Evolutionary conservation across 2,113 vertebrate genomes (phyloP).

Genomic region (Kryptolebias marmoratus): DNA sequence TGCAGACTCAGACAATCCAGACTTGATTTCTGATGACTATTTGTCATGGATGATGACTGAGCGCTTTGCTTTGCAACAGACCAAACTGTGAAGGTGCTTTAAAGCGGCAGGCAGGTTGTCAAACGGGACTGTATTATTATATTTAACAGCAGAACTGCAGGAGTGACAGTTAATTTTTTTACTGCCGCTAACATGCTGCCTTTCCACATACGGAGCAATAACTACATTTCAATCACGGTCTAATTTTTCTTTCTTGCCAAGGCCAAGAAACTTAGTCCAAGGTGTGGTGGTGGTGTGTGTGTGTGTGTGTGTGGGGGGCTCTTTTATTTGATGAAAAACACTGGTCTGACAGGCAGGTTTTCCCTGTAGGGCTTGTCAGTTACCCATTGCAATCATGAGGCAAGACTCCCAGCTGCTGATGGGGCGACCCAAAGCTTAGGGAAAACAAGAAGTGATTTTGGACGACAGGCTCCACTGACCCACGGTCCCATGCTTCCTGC

Average conservation of each 20-base stretch:
- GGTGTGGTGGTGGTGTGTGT: slow-evolving; percentile 16
- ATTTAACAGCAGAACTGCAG: slow-evolving; percentile 27
- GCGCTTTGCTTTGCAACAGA: not conserved
- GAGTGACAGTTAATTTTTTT: slow-evolving; percentile 30
- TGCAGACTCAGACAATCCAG: slow-evolving; percentile 13
- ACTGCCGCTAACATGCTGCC: slow-evolving; percentile 48
- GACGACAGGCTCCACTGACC: slow-evolving; percentile 46
- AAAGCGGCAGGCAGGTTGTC: slow-evolving; percentile 38
- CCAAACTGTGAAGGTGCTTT: slow-evolving; percentile 3
- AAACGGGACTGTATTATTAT: slow-evolving; percentile 36
- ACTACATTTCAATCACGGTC: slow-evolving; percentile 53
- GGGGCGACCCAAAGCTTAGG: slow-evolving; percentile 29
- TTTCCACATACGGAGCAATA: slow-evolving; percentile 16
- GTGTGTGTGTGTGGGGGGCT: slow-evolving; percentile 19
- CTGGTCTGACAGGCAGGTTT: slow-evolving; percentile 44
- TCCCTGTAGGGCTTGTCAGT: slow-evolving; percentile 53
- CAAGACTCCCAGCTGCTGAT: slow-evolving; percentile 44
- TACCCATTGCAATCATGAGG: slow-evolving; percentile 27
- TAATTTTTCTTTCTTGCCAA: slow-evolving; percentile 52
- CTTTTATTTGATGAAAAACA: slow-evolving; percentile 51
- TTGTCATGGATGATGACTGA: slow-evolving; percentile 20
- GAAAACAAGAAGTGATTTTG: slow-evolving; percentile 44
- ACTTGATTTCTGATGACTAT: slow-evolving; percentile 25
- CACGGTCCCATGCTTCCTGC: slow-evolving; percentile 36
- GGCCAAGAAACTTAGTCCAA: slow-evolving; percentile 40